These are phyloP conservation scores for Ooceraea biroi DNA, from an alignment of 1,140 invertebrate species.

Conservation along the genomic window DNA sequence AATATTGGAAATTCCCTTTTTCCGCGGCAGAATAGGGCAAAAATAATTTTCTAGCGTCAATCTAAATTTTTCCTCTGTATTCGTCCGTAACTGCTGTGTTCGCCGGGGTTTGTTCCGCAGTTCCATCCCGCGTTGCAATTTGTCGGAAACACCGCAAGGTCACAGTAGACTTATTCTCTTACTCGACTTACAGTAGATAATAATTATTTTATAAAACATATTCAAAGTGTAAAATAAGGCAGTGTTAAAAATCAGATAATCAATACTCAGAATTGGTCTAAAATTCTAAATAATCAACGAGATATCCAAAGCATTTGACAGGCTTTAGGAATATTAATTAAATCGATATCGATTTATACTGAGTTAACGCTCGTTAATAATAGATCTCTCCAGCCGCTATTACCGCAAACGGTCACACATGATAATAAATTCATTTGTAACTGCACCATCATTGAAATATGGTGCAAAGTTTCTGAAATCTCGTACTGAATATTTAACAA, in stretches of 20 bases:
- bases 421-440: conserved; percentile 50
- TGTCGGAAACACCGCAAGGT: neutral
- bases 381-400: conserved; percentile 39
- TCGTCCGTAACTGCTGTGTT: neutral
- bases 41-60: conserved; percentile 50
- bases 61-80: neutral
- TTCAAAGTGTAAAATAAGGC: neutral
- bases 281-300: neutral
- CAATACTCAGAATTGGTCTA: no score
- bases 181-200: neutral
- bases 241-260: neutral
- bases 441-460: neutral
- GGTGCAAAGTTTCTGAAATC: neutral
- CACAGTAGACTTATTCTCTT: neutral
- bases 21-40: neutral
- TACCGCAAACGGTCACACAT: conserved; percentile 32
- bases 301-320: conserved; percentile 19
- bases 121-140: neutral
- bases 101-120: no score
- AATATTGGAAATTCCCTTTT: conserved; percentile 54
- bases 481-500: neutral
- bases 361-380: conserved; percentile 27
- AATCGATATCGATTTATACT: conserved; percentile 57
- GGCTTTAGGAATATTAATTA: neutral
- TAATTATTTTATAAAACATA: neutral